Evolutionary conservation across 2,797 vertebrate genomes (phyloP).

Genomic region (Sebastes miniatus): DNA sequence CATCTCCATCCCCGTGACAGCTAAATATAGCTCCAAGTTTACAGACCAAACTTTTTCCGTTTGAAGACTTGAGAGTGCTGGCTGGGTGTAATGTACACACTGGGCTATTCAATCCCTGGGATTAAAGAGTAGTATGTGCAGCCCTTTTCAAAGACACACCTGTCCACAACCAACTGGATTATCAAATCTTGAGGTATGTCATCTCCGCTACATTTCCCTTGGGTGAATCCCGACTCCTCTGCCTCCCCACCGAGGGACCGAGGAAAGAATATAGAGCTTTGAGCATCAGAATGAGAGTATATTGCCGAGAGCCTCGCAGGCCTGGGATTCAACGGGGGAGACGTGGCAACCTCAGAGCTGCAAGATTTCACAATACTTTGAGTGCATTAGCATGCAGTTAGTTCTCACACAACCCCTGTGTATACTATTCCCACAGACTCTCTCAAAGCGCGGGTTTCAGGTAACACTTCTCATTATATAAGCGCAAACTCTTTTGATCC

Average conservation of each 20-base stretch:
- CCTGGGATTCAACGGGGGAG: constrained; percentile 50
- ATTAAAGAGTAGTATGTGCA: constrained; percentile 43
- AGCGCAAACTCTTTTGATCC: constrained; percentile 68
- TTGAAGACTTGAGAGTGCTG: constrained; percentile 24
- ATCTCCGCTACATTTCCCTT: constrained; percentile 57
- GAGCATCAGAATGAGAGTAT: constrained; percentile 64
- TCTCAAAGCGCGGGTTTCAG: constrained; percentile 66
- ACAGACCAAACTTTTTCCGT: constrained; percentile 50
- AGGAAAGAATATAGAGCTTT: constrained; percentile 57
- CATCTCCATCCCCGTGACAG: constrained; percentile 29
- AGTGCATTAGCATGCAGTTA: constrained; percentile 72
- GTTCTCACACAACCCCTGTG: constrained; percentile 56
- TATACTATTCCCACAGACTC: constrained; percentile 57
- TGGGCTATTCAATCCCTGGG: constrained; percentile 33
- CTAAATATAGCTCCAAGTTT: constrained; percentile 44
- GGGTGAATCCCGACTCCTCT: constrained; percentile 43
- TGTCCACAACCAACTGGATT: constrained; percentile 63
- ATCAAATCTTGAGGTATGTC: constrained; percentile 62
- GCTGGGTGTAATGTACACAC: constrained; percentile 40
- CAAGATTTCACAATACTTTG: constrained; percentile 63
- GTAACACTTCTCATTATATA: constrained; percentile 65
- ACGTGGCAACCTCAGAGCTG: constrained; percentile 40
- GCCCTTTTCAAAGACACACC: constrained; percentile 40
- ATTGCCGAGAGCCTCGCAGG: constrained; percentile 48
- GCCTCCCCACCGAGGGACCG: constrained; percentile 31